Percentiles rank a stretch among this genome's conserved stretches.
These are phyloP conservation scores for Carcharodon carcharias DNA, from an alignment of 2,797 vertebrate genomes.

Conservation along the genomic window DNA sequence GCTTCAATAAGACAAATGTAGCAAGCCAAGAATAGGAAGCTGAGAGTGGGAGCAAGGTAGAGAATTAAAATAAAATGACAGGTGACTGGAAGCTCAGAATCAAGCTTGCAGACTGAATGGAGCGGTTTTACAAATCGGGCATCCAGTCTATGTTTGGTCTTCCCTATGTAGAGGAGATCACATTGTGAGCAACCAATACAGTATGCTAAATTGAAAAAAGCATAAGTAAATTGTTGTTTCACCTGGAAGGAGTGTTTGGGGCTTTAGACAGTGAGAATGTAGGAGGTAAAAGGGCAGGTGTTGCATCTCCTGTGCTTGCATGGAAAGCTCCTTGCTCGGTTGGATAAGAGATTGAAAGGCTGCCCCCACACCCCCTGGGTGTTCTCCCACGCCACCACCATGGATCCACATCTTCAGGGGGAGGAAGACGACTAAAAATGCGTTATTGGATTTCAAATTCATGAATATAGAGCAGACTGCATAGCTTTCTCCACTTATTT, in stretches of 20 bases:
- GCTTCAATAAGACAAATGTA: neutral
- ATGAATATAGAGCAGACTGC: conserved; percentile 32
- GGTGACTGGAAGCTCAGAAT: neutral
- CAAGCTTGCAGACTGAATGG: neutral
- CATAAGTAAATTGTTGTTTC: neutral
- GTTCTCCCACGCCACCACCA: too few relatives aligned
- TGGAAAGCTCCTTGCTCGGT: neutral
- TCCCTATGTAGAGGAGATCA: neutral
- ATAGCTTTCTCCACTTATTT: conserved; percentile 1
- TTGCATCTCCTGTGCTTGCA: neutral
- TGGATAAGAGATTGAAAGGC: neutral
- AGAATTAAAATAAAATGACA: neutral
- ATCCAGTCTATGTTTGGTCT: neutral
- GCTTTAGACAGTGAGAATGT: neutral
- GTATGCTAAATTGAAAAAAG: neutral
- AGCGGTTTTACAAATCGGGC: neutral
- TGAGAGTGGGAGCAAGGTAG: neutral
- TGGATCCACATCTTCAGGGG: neutral
- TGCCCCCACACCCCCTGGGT: neutral
- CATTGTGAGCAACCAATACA: neutral
- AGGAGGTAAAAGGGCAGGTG: neutral
- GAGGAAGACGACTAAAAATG: neutral
- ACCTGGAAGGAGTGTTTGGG: neutral
- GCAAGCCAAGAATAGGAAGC: neutral
- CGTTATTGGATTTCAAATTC: neutral